Evolutionary conservation across 2,797 vertebrate genomes (phyloP).

Genomic region (Linurgus olivaceus): DNA sequence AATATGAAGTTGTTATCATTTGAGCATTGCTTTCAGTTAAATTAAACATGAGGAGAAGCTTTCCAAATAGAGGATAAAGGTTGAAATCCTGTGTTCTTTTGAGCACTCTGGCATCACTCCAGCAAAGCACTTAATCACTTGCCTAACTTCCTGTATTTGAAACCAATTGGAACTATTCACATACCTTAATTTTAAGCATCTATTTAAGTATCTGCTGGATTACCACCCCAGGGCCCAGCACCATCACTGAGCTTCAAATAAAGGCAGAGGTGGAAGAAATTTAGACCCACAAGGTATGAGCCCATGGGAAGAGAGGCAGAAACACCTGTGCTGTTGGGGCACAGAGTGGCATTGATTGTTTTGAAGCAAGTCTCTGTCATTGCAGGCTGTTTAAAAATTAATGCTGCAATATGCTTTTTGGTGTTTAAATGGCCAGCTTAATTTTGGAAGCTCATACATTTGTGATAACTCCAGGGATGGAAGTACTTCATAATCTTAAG

Average conservation of each 20-base stretch:
- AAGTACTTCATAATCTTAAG: constrained; percentile 48
- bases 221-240: not conserved
- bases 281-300: not conserved
- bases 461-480: constrained; percentile 31
- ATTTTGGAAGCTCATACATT: constrained; percentile 33
- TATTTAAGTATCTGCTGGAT: not conserved
- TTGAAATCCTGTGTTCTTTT: constrained; percentile 31
- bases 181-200: constrained; percentile 31
- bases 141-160: constrained; percentile 47
- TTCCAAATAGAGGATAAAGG: constrained; percentile 46
- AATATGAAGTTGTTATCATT: constrained; percentile 57
- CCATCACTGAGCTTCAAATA: not conserved
- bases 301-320: not conserved
- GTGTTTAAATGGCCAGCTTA: constrained; percentile 25
- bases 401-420: constrained; percentile 30
- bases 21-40: constrained; percentile 61
- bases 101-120: constrained; percentile 41
- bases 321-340: not conserved
- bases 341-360: not conserved
- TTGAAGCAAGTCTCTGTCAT: not conserved
- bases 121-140: constrained; percentile 55
- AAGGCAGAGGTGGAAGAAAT: not conserved
- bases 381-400: constrained; percentile 20
- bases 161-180: constrained; percentile 11
- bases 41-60: constrained; percentile 50